Base-by-base conservation (phyloP, 2,113 vertebrate genomes). In the Mixornis gularis region DNA sequence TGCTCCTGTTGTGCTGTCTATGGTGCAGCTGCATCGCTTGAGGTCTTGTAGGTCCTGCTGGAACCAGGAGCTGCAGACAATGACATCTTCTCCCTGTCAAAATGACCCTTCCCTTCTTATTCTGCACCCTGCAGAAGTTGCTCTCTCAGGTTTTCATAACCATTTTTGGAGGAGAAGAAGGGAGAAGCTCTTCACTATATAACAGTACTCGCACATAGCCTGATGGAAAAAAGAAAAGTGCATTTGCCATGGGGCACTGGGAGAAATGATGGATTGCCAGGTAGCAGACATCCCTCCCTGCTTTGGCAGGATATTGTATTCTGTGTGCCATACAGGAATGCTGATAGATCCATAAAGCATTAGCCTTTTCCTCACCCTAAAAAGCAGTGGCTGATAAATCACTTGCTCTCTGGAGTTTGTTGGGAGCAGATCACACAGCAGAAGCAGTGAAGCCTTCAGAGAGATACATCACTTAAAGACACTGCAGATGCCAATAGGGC, bases 321-420 rank as follows among this genome's bases (percentile, higher is more conserved):
- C 86, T 24, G 10, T 38, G 60, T 73, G 71, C 89, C 89, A 51
- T 83, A 62, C 36, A 80, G 79, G 83, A 59, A 88, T 9, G 38
- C 77, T 74, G 92, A 86, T 52, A 92, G 60, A 86, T 74, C 85
- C 92, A 58, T 88, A 92, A 90, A 93, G 65, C 83, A 86, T 80
- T 86, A 93, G 77, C 72, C 80, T 88, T 86, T 92, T 89, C 90
- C 86, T 93, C 93, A 93, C 88, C 88, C 90, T 58, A 66, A 93
- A 88, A 95, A 84, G 88, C 83, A 86, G 56, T 55, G 51, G 68
- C 76, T 93, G 85, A 95, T 92, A 95, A 94, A 94, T 95, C 85
- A 83, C 64, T 36, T 2, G 5, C 82, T 63, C 72, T 79, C 79
- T 25, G 76, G 52, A 79, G 82, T 69, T 94, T 77, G 56, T 70